Evolutionary conservation across 2,797 vertebrate genomes (phyloP).

Genomic region (Sphaeramia orbicularis): DNA sequence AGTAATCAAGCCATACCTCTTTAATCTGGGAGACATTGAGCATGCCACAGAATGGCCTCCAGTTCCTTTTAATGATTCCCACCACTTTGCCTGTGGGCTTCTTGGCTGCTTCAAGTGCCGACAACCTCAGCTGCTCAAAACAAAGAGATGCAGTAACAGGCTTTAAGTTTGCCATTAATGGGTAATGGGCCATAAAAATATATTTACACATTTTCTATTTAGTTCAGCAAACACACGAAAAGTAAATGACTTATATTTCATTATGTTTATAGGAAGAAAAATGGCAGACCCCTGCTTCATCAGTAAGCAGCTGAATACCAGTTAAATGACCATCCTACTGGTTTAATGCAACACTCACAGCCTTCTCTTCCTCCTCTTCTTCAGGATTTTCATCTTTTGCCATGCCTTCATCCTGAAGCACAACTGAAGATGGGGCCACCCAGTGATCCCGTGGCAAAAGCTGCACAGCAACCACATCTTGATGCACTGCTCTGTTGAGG

Average conservation of each 20-base stretch:
- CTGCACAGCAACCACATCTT: constrained; percentile 95
- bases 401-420: constrained; percentile 92
- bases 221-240: background rate
- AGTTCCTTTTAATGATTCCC: constrained; percentile 97
- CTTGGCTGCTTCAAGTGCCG: constrained; percentile 76
- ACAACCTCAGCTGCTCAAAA: constrained; percentile 83
- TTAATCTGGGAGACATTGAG: constrained; percentile 93
- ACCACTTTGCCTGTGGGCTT: constrained; percentile 93
- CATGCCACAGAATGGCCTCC: constrained; percentile 98
- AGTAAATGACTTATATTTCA: background rate
- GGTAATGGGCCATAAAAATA: background rate
- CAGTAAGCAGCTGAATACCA: background rate
- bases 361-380: constrained; percentile 89
- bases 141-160: background rate
- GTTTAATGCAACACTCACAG: constrained; percentile 68
- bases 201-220: background rate
- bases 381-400: constrained; percentile 88
- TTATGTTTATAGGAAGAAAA: background rate
- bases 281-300: background rate
- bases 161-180: background rate
- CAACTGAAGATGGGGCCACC: constrained; percentile 92
- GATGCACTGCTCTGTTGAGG: constrained; percentile 94
- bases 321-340: background rate
- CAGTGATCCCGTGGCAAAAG: constrained; percentile 88
- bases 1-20: constrained; percentile 57